A percentile compares a stretch with the other conserved stretches of the same genome.
Conservation (phyloP, 2,888 invertebrate species). For the Athetis lepigone region DNA sequence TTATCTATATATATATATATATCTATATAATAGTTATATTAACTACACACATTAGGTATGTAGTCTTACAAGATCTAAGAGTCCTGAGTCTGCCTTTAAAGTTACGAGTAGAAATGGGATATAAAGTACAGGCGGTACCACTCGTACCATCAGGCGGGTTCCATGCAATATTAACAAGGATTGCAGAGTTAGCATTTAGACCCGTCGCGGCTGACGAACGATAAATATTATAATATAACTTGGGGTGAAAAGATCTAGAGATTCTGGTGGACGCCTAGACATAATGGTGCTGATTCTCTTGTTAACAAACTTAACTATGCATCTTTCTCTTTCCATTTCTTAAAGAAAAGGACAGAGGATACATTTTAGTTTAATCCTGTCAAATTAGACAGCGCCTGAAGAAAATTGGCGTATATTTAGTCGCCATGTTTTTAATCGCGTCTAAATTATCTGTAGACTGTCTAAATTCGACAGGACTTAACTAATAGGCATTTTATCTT, state of each 20-base stretch:
- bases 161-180: conserved; percentile 5
- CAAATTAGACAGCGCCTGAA: too few relatives aligned
- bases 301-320: too few relatives aligned
- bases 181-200: not conserved
- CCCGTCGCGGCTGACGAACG: not conserved
- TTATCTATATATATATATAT: too few relatives aligned
- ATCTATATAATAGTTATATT: not conserved
- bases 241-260: not conserved
- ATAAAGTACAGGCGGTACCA: conserved; percentile 6
- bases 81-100: conserved; percentile 1
- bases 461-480: too few relatives aligned
- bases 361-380: too few relatives aligned
- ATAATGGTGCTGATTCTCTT: too few relatives aligned
- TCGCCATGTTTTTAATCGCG: too few relatives aligned
- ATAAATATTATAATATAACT: conserved; percentile 6
- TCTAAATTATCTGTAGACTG: too few relatives aligned
- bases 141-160: not conserved
- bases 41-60: conserved; percentile 1
- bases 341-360: too few relatives aligned
- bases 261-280: not conserved
- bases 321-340: too few relatives aligned
- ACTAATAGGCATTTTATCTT: too few relatives aligned
- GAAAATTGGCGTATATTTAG: too few relatives aligned
- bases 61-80: conserved; percentile 1
- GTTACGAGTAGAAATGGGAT: not conserved